Conservation (phyloP, 1,140 invertebrate species). For the Akabosia matsudoensis region DNA sequence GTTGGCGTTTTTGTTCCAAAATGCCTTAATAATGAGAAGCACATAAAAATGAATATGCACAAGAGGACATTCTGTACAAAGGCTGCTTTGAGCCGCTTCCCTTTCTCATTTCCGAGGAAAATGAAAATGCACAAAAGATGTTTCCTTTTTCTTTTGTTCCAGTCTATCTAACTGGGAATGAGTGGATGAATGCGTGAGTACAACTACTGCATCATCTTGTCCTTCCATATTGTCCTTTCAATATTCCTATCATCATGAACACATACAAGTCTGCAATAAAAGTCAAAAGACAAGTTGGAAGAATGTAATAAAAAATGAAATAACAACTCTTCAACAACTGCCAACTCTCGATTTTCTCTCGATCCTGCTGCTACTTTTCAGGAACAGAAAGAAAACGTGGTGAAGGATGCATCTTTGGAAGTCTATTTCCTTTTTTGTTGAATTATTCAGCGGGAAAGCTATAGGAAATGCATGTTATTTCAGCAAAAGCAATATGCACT, state of each 20-base stretch:
- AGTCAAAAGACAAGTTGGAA: background rate
- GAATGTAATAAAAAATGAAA: conserved; percentile 5
- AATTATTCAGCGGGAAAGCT: too few species aligned
- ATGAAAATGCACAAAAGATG: conserved; percentile 21
- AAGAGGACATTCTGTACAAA: background rate
- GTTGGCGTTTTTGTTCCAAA: background rate
- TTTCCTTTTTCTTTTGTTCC: conserved; percentile 18
- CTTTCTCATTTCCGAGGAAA: conserved; percentile 1
- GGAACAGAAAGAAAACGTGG: too few species aligned
- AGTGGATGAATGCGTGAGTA: background rate
- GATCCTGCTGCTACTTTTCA: too few species aligned
- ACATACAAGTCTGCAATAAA: background rate
- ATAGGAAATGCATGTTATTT: too few species aligned
- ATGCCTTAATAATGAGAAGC: background rate
- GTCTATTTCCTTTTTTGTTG: too few species aligned
- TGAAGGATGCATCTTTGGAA: too few species aligned
- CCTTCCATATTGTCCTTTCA: too few species aligned
- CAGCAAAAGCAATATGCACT: too few species aligned
- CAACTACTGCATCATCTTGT: background rate
- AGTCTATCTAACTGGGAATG: background rate
- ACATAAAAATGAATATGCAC: conserved; percentile 1
- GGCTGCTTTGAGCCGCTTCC: background rate
- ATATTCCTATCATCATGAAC: background rate
- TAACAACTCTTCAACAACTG: background rate
- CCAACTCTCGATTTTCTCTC: background rate